Evolutionary conservation across 35 echinoderm and acorn worm species (phyloP), one percentile per base, ranked within the genome.

Genomic region (Ptychodera flava): DNA sequence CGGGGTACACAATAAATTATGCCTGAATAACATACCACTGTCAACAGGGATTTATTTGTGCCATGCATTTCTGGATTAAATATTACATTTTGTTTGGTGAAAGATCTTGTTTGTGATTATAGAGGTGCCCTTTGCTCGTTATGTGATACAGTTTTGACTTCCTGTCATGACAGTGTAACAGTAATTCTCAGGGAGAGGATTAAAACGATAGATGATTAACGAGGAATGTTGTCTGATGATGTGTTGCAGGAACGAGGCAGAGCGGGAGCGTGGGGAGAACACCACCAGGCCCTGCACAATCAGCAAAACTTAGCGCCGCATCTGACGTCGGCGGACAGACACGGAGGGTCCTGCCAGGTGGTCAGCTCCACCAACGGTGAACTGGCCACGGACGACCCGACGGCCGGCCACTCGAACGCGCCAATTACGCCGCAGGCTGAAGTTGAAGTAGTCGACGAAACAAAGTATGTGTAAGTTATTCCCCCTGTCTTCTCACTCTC

Each of bases 321-420:
- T 33, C 53, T 79, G 14, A 64, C 79, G 33, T 80, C 30, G 33
- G 45, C 75, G 15, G 90, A 97, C 90, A 91, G 80, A 35, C 90
- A 91, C 53, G 96, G 96, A 2, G 45, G 45, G 45, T 99, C 96
- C 30, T 90, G 94, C 22, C 96, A 94, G 82, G 96, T 99, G 31
- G 91, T 99, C 79, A 99, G 96, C 36, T 99, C 96, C 33, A 94
- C 93, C 78, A 99, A 99, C 82, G 96, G 93, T 16, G 96, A 99
- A 34, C 82, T 94, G 22, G 96, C 85, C 22, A 85, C 87, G 1
- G 96, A 99, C 84, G 96, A 99, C 31, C 86, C 79, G 35, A 97
- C 91, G 30, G 91, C 91, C 27, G 92, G 92, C 16, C 93, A 91
- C n/a, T 99, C 96, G 31, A 88, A 99, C 80, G 96, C 93, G 78